Evolutionary conservation across 2,797 vertebrate genomes (phyloP), one percentile per base, ranked within the genome.

Genomic region (Anguilla marmorata): DNA sequence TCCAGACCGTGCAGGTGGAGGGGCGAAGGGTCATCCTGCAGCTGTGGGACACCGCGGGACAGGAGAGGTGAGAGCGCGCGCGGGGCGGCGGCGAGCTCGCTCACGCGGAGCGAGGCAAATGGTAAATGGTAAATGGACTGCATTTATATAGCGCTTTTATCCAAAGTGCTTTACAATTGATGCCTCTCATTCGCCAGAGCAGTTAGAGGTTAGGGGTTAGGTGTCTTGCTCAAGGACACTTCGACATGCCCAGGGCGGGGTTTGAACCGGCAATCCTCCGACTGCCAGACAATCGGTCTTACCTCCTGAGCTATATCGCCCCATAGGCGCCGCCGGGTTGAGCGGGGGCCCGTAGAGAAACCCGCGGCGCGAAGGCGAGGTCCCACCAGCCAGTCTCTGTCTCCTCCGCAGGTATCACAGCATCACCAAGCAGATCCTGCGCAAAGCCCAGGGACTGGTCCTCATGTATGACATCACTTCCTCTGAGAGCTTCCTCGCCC

Each of bases 31-130:
- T 98, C 87, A 92, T 93, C 19, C 95, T 99, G 6, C 94, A 96
- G 91, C 91, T 99, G 85, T 99, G 99, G 98, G 98, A 99, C 93
- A 99, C 98, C 0, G 98, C 98, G 0, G 99, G 99, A 41, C 98
- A 99, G 90, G 99, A 99, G 91, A 97, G 98, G 99, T 96, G 88
- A 52, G 89, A 86, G n/a, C 56, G 2, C 14, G n/a, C 66, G 3
- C 2, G 9, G 63, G 11, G 9, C 50, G 16, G 16, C 63, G 5
- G 19, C 63, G 19, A 8, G 63, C 19, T 21, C 0, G 16, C 60
- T 66, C 4, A 24, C 37, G 37, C 37, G 37, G 37, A 37, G 37
- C 1, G 37, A 37, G 37, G n/a, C n/a, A n/a, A n/a, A n/a, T n/a
- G n/a, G n/a, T n/a, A n/a, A n/a, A n/a, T n/a, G n/a, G n/a, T n/a